phyloP scores from a whole-genome alignment of 2,888 invertebrate species.

The Platypus cylindrus region DNA sequence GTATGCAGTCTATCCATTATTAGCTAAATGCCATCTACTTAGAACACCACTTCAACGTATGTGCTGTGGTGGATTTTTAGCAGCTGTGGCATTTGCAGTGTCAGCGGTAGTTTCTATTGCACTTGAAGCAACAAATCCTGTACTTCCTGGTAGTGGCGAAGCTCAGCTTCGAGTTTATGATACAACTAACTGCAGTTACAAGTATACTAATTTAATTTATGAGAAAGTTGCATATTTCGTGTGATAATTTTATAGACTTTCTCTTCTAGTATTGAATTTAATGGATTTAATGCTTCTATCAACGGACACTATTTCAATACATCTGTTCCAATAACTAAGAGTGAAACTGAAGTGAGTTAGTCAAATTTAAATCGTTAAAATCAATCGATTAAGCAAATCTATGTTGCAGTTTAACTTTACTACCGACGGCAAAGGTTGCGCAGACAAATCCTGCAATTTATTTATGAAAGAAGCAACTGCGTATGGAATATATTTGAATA shows the following conservation, averaged over 20 bases:
- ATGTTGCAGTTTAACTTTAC: too few relatives aligned
- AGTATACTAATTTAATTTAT: too few relatives aligned
- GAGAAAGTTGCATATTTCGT: too few relatives aligned
- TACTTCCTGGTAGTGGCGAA: constrained; percentile 42
- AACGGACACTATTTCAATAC: background rate
- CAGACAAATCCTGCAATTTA: too few relatives aligned
- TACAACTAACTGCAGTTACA: constrained; percentile 39
- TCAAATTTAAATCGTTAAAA: too few relatives aligned
- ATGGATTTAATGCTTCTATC: background rate
- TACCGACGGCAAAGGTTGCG: too few relatives aligned
- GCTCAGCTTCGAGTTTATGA: constrained; percentile 65
- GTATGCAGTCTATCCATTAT: constrained; percentile 64
- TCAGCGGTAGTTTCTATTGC: constrained; percentile 72
- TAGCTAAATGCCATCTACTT: constrained; percentile 52
- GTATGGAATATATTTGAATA: constrained; percentile 18
- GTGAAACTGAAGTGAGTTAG: too few relatives aligned
- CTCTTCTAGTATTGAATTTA: background rate
- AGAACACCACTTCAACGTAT: constrained; percentile 77
- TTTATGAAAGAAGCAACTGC: constrained; percentile 15
- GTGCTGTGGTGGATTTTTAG: constrained; percentile 74
- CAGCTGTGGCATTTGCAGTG: constrained; percentile 69
- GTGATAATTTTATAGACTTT: background rate
- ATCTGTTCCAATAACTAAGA: background rate
- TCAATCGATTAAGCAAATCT: too few relatives aligned
- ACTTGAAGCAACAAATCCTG: constrained; percentile 56